A percentile compares a stretch with the other conserved stretches of the same genome.
phyloP scores from a whole-genome alignment of 2,797 vertebrate species.

The Lates japonicus region DNA sequence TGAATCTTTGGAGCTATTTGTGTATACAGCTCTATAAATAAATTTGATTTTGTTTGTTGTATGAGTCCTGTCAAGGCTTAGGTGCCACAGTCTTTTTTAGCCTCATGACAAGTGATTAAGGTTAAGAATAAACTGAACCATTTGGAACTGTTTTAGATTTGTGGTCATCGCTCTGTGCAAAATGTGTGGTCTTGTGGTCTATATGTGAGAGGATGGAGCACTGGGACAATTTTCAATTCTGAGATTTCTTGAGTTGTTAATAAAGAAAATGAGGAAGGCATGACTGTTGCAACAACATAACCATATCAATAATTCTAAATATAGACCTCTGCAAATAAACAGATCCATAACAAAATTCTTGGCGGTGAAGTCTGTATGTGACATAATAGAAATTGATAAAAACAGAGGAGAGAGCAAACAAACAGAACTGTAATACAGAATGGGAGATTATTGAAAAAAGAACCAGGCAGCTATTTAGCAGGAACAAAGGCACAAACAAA shows the following conservation, averaged over 20 bases:
- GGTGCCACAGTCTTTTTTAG: background rate
- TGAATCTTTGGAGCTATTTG: constrained; percentile 23
- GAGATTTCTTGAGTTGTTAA: constrained; percentile 8
- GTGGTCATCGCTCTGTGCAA: background rate
- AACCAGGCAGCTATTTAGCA: constrained; percentile 58
- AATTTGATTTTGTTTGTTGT: constrained; percentile 32
- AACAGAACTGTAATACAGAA: constrained; percentile 55
- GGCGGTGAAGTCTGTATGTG: constrained; percentile 22
- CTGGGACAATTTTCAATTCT: background rate
- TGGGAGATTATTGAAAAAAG: constrained; percentile 55
- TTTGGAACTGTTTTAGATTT: background rate
- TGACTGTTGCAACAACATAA: constrained; percentile 28
- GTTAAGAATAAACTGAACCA: background rate
- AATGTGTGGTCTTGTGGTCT: background rate
- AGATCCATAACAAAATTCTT: constrained; percentile 38
- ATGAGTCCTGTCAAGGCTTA: background rate
- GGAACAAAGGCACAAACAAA: constrained; percentile 32
- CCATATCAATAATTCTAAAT: constrained; percentile 41
- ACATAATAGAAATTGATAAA: constrained; percentile 55
- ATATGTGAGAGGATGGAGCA: background rate
- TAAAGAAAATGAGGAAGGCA: constrained; percentile 3
- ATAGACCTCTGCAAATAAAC: constrained; percentile 41
- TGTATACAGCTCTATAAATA: constrained; percentile 35
- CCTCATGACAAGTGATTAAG: background rate
- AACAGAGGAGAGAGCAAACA: constrained; percentile 60